A percentile compares a stretch with the other conserved stretches of the same genome.
Conservation (phyloP, 2,888 invertebrate genomes). For the Macroteleia sp. region DNA sequence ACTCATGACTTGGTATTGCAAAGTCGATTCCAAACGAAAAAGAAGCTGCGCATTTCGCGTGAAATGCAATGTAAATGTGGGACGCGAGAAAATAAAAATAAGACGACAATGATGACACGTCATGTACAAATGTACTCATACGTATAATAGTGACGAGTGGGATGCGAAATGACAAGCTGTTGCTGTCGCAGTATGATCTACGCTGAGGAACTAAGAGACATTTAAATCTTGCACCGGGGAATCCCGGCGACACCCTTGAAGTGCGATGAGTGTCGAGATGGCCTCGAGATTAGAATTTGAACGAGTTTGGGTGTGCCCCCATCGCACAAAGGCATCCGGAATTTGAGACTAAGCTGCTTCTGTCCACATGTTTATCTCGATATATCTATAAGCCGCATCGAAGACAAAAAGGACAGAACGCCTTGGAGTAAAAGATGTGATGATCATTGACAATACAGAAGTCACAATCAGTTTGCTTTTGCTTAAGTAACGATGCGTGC, state of each 20-base stretch:
- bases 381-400: slow-evolving; percentile 46
- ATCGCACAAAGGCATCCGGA: slow-evolving; percentile 73
- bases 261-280: slow-evolving; percentile 74
- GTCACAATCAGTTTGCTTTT: slow-evolving; percentile 37
- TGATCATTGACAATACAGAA: slow-evolving; percentile 44
- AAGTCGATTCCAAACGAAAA: too few relatives aligned
- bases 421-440: slow-evolving; percentile 36
- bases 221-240: slow-evolving; percentile 62
- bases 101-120: slow-evolving; percentile 45
- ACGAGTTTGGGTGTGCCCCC: slow-evolving; percentile 78
- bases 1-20: too few relatives aligned
- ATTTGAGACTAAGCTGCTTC: slow-evolving; percentile 71
- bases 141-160: slow-evolving; percentile 64
- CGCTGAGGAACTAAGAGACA: slow-evolving; percentile 51
- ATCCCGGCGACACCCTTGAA: slow-evolving; percentile 68
- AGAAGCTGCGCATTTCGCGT: too few relatives aligned
- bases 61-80: slow-evolving; percentile 32
- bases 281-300: slow-evolving; percentile 77
- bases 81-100: slow-evolving; percentile 28
- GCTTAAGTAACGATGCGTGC: slow-evolving; percentile 23
- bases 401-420: slow-evolving; percentile 28
- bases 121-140: slow-evolving; percentile 57
- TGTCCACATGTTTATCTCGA: slow-evolving; percentile 68
- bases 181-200: slow-evolving; percentile 66
- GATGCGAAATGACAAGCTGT: slow-evolving; percentile 73